Conservation (phyloP, 2,113 vertebrate genomes). For the Smithornis capensis region DNA sequence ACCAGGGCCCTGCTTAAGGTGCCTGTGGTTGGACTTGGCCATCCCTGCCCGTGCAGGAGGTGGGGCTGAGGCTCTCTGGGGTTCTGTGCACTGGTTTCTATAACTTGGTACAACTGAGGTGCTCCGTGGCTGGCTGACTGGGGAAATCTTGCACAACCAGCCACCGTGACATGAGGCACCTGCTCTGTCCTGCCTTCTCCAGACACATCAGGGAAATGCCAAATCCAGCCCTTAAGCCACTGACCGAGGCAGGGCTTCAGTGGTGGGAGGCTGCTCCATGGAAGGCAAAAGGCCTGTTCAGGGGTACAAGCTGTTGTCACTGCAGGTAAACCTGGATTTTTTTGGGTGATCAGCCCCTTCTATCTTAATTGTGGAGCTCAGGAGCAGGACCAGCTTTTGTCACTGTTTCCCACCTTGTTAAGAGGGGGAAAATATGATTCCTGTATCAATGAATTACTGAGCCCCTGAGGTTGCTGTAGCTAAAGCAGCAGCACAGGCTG, state of each 20-base stretch:
- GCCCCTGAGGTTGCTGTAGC: accelerated
- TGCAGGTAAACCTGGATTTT: background rate
- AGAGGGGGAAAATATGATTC: background rate
- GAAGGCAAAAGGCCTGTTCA: too few relatives aligned
- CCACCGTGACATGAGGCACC: accelerated
- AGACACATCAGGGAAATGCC: accelerated
- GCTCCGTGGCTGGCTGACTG: accelerated
- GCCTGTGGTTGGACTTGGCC: accelerated
- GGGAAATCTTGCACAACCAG: background rate
- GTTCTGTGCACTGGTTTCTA: background rate
- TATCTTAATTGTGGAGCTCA: background rate
- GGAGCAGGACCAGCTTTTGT: background rate
- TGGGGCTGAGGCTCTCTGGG: too few relatives aligned
- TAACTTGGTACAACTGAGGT: too few relatives aligned
- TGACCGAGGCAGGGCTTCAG: too few relatives aligned
- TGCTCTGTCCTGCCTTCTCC: accelerated
- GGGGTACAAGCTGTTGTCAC: background rate
- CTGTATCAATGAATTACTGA: accelerated
- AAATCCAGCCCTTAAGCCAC: accelerated
- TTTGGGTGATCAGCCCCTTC: background rate
- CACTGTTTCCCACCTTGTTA: background rate
- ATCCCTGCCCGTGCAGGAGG: accelerated
- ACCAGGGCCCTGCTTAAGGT: accelerated
- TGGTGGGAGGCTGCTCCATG: background rate
- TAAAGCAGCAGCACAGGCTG: accelerated